Evolutionary conservation across 2,113 vertebrate species (phyloP).

Genomic region (Coptodon rendalli): DNA sequence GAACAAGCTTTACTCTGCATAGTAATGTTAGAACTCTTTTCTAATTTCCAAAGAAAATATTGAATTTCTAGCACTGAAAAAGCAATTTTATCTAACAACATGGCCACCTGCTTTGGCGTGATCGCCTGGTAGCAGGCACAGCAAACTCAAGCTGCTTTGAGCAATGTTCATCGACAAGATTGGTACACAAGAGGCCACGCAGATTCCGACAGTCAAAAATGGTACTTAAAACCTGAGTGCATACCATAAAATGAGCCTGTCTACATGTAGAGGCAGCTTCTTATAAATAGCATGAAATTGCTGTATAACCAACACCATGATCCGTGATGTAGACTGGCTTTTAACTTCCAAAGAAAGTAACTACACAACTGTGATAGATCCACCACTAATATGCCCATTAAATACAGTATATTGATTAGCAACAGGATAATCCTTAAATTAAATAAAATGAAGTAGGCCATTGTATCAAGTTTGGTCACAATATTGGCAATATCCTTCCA

Average conservation of each 20-base stretch:
- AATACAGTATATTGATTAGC: neutral
- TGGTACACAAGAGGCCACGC: neutral
- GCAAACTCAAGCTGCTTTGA: neutral
- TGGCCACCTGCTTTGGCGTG: neutral
- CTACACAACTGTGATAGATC: neutral
- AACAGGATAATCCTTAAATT: neutral
- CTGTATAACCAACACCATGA: neutral
- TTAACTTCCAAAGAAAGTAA: neutral
- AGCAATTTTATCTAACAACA: neutral
- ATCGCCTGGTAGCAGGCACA: neutral
- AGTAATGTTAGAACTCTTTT: neutral
- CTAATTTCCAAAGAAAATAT: neutral
- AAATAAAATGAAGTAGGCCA: neutral
- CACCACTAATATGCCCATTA: neutral
- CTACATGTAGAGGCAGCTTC: neutral
- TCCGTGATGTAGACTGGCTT: neutral
- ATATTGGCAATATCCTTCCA: neutral
- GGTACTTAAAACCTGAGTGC: neutral
- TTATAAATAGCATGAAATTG: neutral
- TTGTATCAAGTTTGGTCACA: neutral
- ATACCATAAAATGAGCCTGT: neutral
- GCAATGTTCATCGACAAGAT: neutral
- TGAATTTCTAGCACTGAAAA: neutral
- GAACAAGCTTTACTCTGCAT: neutral
- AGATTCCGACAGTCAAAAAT: neutral